Base-by-base conservation (phyloP, 2,797 vertebrate genomes). In the Gymnodraco acuticeps region DNA sequence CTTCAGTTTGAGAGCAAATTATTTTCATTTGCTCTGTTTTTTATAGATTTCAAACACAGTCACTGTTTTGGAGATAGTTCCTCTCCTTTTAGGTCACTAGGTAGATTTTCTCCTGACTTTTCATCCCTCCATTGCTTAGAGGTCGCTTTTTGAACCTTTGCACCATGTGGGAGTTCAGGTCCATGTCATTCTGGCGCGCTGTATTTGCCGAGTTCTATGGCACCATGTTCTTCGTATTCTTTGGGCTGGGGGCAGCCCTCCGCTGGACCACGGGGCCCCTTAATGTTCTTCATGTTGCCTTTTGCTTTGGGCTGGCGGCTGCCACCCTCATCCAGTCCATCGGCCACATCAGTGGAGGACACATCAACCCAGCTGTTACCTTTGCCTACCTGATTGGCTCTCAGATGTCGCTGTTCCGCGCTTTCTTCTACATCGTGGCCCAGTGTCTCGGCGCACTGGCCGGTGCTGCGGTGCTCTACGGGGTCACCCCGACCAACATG, bases 101-200 rank as follows among this genome's bases (percentile, higher is more conserved):
- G 81, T 82, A 41, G 71, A 82, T 74, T 71, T 71, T 69, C 62
- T 68, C 70, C 75, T 82, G 60, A 78, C n/a, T 80, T 87, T 85
- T 84, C 31, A 83, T 86, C 87, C 85, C 85, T 90, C 81, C 86
- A 84, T 83, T 75, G 62, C 75, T 84, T 83, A 78, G 77, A 47
- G 67, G 69, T 85, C 72, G 53, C 67, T 61, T 86, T 82, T 77
- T 78, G 81, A 88, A 43, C 65, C 80, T 73, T 81, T 87, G 89
- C 89, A 94, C 89, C 91, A 99, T 98, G 97, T 98, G 96, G 97
- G 98, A 99, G 94, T 95, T 98, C 86, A 95, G 96, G 65, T 97
- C 96, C 50, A 95, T 97, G 96, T 95, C 96, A 77, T 99, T 99
- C 85, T 99, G 98, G 97, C 96, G 97, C 95, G 97, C 97, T 41